Base-by-base conservation (phyloP, 2,888 invertebrate genomes). In the Rotaria magnacalcarata region DNA sequence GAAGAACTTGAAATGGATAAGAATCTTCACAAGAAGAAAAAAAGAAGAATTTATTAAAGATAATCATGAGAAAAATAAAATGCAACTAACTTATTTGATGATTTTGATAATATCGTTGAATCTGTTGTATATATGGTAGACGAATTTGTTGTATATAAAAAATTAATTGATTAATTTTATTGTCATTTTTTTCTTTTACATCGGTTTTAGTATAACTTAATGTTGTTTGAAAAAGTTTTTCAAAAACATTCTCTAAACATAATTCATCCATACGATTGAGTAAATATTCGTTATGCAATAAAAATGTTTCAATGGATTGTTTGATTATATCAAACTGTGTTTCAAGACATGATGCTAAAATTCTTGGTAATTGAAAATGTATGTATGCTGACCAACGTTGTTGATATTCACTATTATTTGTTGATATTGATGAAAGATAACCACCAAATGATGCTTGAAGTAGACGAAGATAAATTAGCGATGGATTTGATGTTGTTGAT, bases 221-320 rank as follows among this genome's bases (percentile, higher is more conserved):
- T 80, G 19, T n/a, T 24, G 21, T 80, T 47, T 80, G 47, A 47
- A 80, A n/a, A 43, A 80, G 24, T 43, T 80, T 24, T 80, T 80
- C 80, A 2, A 80, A 21, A 11, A 47, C 24, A 80, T 80, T 80
- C 47, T 80, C 80, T n/a, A 80, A 24, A n/a, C 47, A 80, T n/a
- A 80, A 47, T 80, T 80, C 80, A 80, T 80, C 80, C n/a, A 80
- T 80, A 19, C 80, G 80, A 47, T 80, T 80, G 8, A 80, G n/a
- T 10, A 80, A 8, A 47, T 80, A 80, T 80, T 80, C 80, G 47
- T 80, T 80, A n/a, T 80, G 24, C 47, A 80, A 47, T 47, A 80
- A 24, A 47, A 80, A 80, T 47, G 47, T 47, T 80, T 80, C 80
- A 10, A 80, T 24, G 2, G 80, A 47, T 24, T 43, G 80, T 80